Evolutionary conservation across 2,888 invertebrate species (phyloP).

Genomic region (Heliconius hortense): DNA sequence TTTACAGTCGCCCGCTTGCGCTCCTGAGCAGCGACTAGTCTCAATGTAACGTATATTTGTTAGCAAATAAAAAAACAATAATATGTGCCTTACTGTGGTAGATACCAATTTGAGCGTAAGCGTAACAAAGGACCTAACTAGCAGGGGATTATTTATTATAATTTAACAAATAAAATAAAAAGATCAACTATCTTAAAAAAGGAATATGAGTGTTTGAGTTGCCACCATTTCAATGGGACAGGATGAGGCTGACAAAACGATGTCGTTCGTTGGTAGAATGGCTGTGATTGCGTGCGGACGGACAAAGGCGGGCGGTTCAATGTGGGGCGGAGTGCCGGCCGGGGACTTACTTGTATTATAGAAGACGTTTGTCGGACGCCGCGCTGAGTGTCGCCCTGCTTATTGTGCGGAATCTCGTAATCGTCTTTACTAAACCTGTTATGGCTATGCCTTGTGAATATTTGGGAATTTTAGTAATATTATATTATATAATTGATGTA

Average conservation of each 20-base stretch:
- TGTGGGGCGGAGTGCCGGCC: background rate
- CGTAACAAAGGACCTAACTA: background rate
- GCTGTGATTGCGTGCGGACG: conserved; percentile 22
- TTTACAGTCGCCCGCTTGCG: too few species aligned
- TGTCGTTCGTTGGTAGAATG: conserved; percentile 30
- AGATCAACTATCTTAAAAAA: background rate
- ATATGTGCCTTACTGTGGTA: too few species aligned
- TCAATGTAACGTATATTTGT: too few species aligned
- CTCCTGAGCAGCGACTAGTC: too few species aligned
- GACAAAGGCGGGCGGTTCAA: conserved; percentile 12
- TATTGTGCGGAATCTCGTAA: background rate
- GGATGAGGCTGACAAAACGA: conserved; percentile 35
- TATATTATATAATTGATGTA: too few species aligned
- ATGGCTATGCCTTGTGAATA: background rate
- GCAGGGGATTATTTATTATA: background rate
- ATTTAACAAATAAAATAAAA: background rate
- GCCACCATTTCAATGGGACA: conserved; percentile 21
- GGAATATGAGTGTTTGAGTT: background rate
- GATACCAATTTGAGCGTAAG: too few species aligned
- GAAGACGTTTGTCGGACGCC: conserved; percentile 21
- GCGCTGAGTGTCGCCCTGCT: background rate
- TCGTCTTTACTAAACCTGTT: background rate
- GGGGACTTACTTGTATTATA: conserved; percentile 25
- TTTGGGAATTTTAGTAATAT: background rate
- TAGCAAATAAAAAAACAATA: too few species aligned